A percentile compares a stretch with the other conserved stretches of the same genome.
These are phyloP conservation scores for Trididemnum nubilum DNA, from an alignment of 23 tunicate genomes.

Conservation along the genomic window DNA sequence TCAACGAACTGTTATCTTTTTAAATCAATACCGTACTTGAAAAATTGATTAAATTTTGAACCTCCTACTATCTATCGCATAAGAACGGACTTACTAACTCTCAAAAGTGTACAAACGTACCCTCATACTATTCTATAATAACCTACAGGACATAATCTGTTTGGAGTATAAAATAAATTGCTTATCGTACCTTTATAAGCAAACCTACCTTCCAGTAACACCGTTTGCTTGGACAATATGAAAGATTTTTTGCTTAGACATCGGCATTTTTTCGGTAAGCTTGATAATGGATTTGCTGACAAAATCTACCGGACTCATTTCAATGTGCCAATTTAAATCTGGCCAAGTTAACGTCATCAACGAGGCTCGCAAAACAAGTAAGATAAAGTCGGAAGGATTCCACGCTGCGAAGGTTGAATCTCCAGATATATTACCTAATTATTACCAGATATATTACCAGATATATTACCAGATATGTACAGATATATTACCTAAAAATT, in stretches of 20 bases:
- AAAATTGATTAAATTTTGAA: too few species aligned
- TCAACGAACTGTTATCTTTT: too few species aligned
- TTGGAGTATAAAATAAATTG: too few species aligned
- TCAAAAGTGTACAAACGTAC: too few species aligned
- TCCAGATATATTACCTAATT: constrained; percentile 75
- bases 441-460: too few species aligned
- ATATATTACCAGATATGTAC: not conserved
- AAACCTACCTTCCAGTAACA: constrained; percentile 56
- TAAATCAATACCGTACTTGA: too few species aligned
- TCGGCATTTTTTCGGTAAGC: constrained; percentile 53
- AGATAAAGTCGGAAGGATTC: constrained; percentile 85
- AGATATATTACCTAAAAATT: not conserved
- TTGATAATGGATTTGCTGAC: constrained; percentile 67
- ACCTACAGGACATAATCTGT: too few species aligned
- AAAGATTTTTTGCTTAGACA: constrained; percentile 72
- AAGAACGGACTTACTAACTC: too few species aligned
- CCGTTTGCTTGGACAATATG: constrained; percentile 73
- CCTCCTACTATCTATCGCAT: too few species aligned
- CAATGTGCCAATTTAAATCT: constrained; percentile 69
- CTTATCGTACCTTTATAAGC: too few species aligned
- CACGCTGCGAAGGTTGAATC: constrained; percentile 62
- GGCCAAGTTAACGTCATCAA: constrained; percentile 80
- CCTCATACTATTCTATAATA: too few species aligned
- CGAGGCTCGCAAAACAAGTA: constrained; percentile 81
- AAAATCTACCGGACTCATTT: constrained; percentile 92